Conservation (phyloP, 2,113 vertebrate species). For the Odocoileus virginianus region DNA sequence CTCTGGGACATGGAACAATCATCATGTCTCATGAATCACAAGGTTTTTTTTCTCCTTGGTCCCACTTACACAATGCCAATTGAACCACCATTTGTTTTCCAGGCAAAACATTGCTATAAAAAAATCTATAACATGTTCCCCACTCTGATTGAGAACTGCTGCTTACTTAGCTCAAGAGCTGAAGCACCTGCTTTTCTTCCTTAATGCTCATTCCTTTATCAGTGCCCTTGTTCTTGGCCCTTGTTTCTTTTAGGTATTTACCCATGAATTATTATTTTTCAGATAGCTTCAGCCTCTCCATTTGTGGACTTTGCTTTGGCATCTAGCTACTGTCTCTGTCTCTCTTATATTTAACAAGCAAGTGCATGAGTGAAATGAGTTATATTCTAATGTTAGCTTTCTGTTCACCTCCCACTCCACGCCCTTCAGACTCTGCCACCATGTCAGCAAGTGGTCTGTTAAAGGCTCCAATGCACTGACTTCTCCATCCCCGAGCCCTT, state of each 20-base stretch:
- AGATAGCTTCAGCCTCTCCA: neutral
- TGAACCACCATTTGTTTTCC: neutral
- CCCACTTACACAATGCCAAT: neutral
- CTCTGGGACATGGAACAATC: neutral
- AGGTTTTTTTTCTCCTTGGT: neutral
- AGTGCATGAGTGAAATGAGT: neutral
- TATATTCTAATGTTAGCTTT: neutral
- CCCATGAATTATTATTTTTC: neutral
- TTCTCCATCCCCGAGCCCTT: fast-evolving
- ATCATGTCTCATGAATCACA: neutral
- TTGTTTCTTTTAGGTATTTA: neutral
- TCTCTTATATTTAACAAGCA: neutral
- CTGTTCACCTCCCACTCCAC: neutral
- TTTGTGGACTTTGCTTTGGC: neutral
- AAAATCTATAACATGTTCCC: neutral
- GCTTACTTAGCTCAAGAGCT: neutral
- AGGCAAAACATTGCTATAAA: neutral
- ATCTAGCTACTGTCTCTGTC: neutral
- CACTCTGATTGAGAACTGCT: neutral
- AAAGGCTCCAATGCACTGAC: neutral
- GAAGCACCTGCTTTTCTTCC: neutral
- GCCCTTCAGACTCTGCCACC: neutral
- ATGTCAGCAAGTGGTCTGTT: neutral
- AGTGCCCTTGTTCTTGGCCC: neutral
- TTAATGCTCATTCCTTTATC: neutral